These are phyloP conservation scores for Halichondria panicea DNA, from an alignment of 37 sponge, comb jelly and placozoan genomes.

Conservation along the genomic window DNA sequence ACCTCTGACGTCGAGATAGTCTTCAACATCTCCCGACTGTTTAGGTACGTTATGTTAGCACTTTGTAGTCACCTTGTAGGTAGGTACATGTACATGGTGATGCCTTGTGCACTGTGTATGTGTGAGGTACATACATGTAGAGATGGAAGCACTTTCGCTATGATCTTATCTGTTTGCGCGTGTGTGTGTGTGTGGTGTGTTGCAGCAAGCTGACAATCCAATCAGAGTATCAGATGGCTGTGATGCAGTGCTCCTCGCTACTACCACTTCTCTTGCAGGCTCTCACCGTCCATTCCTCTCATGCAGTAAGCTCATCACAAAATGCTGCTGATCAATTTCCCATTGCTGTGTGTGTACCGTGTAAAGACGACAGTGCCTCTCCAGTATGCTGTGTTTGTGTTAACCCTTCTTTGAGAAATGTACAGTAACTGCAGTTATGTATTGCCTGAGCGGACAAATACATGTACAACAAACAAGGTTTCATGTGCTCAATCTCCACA, in stretches of 20 bases:
- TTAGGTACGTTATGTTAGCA: constrained; percentile 41
- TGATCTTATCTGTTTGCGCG: not conserved
- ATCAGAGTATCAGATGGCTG: constrained; percentile 26
- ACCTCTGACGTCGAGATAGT: constrained; percentile 36
- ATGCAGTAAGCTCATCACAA: constrained; percentile 23
- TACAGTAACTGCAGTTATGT: too few species aligned
- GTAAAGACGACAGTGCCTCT: too few species aligned
- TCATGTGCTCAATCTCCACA: too few species aligned
- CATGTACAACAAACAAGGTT: too few species aligned
- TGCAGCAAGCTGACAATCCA: constrained; percentile 75
- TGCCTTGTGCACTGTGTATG: not conserved
- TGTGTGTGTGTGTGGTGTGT: not conserved
- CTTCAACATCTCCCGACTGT: constrained; percentile 68
- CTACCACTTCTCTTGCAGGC: constrained; percentile 37
- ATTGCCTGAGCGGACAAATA: too few species aligned
- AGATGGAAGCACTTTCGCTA: not conserved
- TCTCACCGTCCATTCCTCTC: constrained; percentile 13
- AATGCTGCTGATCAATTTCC: too few species aligned
- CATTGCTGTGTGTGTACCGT: too few species aligned
- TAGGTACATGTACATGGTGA: not conserved
- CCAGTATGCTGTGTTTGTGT: too few species aligned
- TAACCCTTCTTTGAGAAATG: too few species aligned
- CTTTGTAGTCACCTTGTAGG: not conserved
- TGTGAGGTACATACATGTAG: not conserved
- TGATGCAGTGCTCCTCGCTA: constrained; percentile 18